Conservation (phyloP, 1,140 invertebrate species). For the Drosophila leontia region DNA sequence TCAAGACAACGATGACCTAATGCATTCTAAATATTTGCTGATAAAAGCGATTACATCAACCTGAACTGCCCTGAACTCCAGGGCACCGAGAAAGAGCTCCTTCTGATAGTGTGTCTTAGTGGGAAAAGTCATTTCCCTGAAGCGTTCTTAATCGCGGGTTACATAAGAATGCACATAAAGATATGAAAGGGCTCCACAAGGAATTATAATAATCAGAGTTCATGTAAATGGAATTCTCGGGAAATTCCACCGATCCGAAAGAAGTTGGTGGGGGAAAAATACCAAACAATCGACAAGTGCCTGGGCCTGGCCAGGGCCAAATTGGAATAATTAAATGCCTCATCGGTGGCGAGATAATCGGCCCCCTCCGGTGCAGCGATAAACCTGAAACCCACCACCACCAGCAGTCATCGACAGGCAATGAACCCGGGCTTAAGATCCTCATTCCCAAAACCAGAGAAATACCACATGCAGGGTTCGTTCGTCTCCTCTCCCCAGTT, state of each 20-base stretch:
- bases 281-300: constrained; percentile 71
- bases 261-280: constrained; percentile 11
- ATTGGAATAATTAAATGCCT: constrained; percentile 76
- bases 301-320: constrained; percentile 54
- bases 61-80: constrained; percentile 44
- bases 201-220: constrained; percentile 10
- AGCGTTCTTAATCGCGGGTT: constrained; percentile 26
- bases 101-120: constrained; percentile 41
- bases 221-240: constrained; percentile 45
- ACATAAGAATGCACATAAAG: constrained; percentile 37
- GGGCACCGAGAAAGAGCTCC: constrained; percentile 1
- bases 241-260: constrained; percentile 14
- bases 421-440: constrained; percentile 14
- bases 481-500: background rate
- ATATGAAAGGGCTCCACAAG: constrained; percentile 37
- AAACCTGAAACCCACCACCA: constrained; percentile 45
- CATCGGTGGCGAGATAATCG: constrained; percentile 48
- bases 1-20: constrained; percentile 67
- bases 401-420: constrained; percentile 14
- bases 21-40: constrained; percentile 69
- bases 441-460: constrained; percentile 19
- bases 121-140: constrained; percentile 41
- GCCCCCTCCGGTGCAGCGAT: constrained; percentile 36
- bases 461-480: constrained; percentile 46
- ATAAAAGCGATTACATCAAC: constrained; percentile 58